Base-by-base conservation (phyloP, 23 tunicate species). In the Corella eumyota region DNA sequence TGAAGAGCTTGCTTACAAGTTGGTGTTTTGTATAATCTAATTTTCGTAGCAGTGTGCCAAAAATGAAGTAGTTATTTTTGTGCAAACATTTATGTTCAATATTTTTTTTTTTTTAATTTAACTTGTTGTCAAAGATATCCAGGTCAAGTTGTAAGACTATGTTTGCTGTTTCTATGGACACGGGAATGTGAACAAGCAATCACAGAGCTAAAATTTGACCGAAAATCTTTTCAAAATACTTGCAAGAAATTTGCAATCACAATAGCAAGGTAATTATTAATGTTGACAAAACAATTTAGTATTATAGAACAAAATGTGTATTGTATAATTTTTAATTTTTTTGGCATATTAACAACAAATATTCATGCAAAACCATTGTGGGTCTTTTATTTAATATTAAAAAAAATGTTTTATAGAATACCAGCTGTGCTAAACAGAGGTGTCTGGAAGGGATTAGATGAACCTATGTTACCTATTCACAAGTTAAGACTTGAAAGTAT, bases 81-180 rank as follows among this genome's bases (percentile, higher is more conserved):
- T n/a, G n/a, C n/a, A n/a, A n/a, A n/a, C n/a, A n/a, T n/a, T n/a
- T n/a, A n/a, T n/a, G n/a, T n/a, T n/a, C n/a, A n/a, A n/a, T n/a
- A n/a, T n/a, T n/a, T n/a, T n/a, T n/a, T n/a, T n/a, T n/a, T n/a
- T n/a, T n/a, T n/a, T n/a, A n/a, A n/a, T n/a, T n/a, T n/a, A n/a
- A n/a, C n/a, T n/a, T n/a, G n/a, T n/a, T n/a, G n/a, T n/a, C 66
- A 6, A 58, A 88, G 96, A 30, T 88, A 88, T 64, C 88, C 88
- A 15, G 87, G 81, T 3, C 96, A 88, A 63, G 83, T 88, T 3
- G 80, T 66, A 20, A 60, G 76, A 44, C 60, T 88, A 11, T 81
- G 61, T 0, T 38, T 88, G 67, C 66, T 78, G 34, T 58, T 59
- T 68, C 45, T 60, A 9, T 88, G 96, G 96, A 88, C 96, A n/a